Percentiles rank a stretch among this genome's conserved stretches.
phyloP scores from a whole-genome alignment of 2,113 vertebrate genomes.

The Pygoscelis antarcticus region DNA sequence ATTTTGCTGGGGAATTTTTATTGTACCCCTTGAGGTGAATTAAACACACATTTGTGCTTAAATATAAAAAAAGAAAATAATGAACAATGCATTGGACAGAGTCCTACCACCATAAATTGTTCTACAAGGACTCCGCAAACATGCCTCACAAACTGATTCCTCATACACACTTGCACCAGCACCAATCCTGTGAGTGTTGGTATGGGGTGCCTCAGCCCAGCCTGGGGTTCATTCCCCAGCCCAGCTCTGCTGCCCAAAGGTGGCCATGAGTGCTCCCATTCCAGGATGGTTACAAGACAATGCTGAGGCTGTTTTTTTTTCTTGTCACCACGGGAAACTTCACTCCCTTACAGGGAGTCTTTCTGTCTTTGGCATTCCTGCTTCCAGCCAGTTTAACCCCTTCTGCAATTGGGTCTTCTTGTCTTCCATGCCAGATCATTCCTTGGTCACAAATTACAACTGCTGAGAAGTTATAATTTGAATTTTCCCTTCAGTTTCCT shows the following conservation, averaged over 20 bases:
- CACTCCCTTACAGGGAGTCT: background rate
- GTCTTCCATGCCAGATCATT: background rate
- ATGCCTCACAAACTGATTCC: background rate
- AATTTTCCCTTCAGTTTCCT: background rate
- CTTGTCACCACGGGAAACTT: background rate
- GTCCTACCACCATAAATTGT: background rate
- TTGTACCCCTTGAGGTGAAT: background rate
- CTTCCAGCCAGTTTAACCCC: background rate
- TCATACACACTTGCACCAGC: background rate
- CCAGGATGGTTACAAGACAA: background rate
- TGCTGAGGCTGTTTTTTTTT: background rate
- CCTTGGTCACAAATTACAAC: background rate
- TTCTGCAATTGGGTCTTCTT: background rate
- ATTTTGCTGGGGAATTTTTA: background rate
- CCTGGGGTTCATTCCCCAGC: background rate
- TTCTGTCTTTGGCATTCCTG: background rate
- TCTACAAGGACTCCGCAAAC: background rate
- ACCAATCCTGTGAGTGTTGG: background rate
- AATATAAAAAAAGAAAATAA: background rate
- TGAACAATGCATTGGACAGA: background rate
- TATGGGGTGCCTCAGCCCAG: no score
- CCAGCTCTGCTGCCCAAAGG: background rate
- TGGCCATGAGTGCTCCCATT: background rate
- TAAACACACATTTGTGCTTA: background rate
- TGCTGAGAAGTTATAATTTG: background rate